These are phyloP conservation scores for Psammodynastes pulverulentus DNA, from an alignment of 2,113 vertebrate species.

Conservation along the genomic window DNA sequence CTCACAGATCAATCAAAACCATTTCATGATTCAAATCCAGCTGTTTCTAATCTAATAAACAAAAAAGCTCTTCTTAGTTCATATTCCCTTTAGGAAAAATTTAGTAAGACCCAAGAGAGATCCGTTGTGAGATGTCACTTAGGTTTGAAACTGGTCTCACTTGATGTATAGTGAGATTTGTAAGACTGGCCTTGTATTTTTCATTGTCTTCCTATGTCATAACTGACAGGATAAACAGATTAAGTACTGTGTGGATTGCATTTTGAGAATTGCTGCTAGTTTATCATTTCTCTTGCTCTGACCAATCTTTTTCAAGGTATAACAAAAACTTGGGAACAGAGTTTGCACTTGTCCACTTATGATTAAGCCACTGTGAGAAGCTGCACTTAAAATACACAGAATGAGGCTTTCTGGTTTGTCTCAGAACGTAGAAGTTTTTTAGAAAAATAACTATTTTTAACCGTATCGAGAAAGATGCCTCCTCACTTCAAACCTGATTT, in stretches of 20 bases:
- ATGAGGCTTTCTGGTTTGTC: not conserved
- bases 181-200: not conserved
- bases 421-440: not conserved
- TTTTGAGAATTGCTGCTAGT: not conserved
- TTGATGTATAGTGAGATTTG: not conserved
- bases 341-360: not conserved
- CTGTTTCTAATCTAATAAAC: not conserved
- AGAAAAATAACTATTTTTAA: not conserved
- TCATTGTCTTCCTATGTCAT: not conserved
- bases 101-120: not conserved
- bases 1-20: constrained; percentile 36
- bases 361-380: not conserved
- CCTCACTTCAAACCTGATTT: not conserved
- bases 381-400: not conserved
- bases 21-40: not conserved
- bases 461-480: not conserved
- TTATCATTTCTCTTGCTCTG: not conserved
- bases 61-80: not conserved
- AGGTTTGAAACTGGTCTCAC: not conserved
- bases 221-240: not conserved
- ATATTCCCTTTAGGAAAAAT: not conserved
- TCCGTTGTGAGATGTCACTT: not conserved
- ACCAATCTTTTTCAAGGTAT: not conserved
- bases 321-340: not conserved
- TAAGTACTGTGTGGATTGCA: not conserved